Base-by-base conservation (phyloP, 2,797 vertebrate genomes). In the Phrynocephalus forsythii region DNA sequence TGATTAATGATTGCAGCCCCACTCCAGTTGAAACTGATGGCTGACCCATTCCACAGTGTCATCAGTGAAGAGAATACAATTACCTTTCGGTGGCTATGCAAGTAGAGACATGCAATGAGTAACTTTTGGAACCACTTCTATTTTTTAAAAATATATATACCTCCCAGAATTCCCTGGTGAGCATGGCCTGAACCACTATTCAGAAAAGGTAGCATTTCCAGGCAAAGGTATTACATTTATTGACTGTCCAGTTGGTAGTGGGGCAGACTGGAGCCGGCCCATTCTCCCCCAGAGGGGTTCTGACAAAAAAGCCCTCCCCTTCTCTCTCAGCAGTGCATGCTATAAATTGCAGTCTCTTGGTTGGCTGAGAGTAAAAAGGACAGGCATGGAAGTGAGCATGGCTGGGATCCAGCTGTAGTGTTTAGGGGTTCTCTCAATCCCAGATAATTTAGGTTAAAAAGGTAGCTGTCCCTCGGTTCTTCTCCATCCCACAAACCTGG, bases 161-260 rank as follows among this genome's bases (percentile, higher is more conserved):
- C 16, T 38, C 71, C 71, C 71, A 73, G 71, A 38, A 73, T 73
- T 33, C 16, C 30, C 71, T 33, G 33, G 20, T 18, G 6, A 38
- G 15, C 71, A 73, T 30, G 68, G 71, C 71, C 30, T 16, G 71
- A 72, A 6, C 69, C 30, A 13, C 11, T 30, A 15, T 26, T 72
- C 67, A 56, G 52, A 24, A 72, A 72, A 72, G 16, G n/a, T 18
- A 72, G 30, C n/a, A 24, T 72, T 72, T 33, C 13, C 30, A 72
- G n/a, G 13, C n/a, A 5, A 13, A 38, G 38, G 38, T 38, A 38
- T 38, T 38, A 38, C 3, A 38, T 38, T 38, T 38, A 79, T 93
- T 93, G 95, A 94, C 95, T 93, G 95, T 92, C 92, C 93, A 91
- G 87, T 91, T 91, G 92, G 83, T 93, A 87, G 91, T 71, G 87